Evolutionary conservation across 2,113 vertebrate genomes (phyloP), one percentile per base, ranked within the genome.

Genomic region (Fulica atra): DNA sequence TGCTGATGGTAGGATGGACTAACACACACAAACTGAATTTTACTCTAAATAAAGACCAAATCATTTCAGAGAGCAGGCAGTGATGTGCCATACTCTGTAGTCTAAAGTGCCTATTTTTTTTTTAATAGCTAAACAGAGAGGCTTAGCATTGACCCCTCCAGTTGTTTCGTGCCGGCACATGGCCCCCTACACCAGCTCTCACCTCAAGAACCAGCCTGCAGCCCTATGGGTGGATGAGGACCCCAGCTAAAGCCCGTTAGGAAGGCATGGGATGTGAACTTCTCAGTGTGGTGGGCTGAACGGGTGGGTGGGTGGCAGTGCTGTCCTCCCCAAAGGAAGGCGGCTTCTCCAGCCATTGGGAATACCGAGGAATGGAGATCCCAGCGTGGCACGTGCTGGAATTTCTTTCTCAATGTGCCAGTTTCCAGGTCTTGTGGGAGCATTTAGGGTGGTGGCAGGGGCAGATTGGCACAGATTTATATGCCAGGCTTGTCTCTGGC

Each of bases 391-490:
- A 72, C 29, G 44, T 92, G 86, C 81, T 70, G 95, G 96, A 95
- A 94, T 97, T 94, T 46, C 90, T 95, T 81, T 95, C 86, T 93
- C 72, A 36, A 65, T 50, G 50, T 94, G 81, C 93, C 93, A 92
- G 86, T 46, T 87, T 76, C 33, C 24, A 19, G 57, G n/a, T 59
- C 93, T 94, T 53, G 48, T 28, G 91, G 91, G 94, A 96, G 86
- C 83, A 54, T 46, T 96, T 88, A 63, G 40, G 66, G 48, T 56
- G 86, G 64, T 0, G 1, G n/a, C 13, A 56, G 65, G 80, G 86
- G 65, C 83, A 93, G 83, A 54, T 35, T 94, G 95, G 88, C 91
- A 91, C 86, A 85, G 92, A 95, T 94, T 96, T 93, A 94, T 72
- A 82, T 72, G 91, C 91, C 86, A 81, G 61, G 50, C 88, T 95